Conservation (phyloP, 2,113 vertebrate species). For the Piaya cayana region DNA sequence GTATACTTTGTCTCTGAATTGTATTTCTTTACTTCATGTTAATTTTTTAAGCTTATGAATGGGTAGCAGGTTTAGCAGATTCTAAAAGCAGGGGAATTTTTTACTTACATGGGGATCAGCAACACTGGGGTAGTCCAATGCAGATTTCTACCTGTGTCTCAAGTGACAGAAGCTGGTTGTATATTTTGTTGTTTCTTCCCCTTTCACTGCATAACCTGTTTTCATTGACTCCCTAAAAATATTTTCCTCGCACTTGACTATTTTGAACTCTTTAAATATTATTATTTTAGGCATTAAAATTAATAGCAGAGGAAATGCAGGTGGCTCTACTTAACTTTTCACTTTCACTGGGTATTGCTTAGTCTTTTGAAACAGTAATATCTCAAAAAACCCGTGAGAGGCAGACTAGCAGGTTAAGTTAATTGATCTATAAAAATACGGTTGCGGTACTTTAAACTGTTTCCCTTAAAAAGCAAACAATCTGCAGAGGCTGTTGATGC, state of each 20-base stretch:
- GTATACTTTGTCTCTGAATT: conserved; percentile 16
- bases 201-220: background rate
- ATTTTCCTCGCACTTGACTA: background rate
- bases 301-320: background rate
- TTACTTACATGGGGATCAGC: background rate
- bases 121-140: background rate
- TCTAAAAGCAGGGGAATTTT: background rate
- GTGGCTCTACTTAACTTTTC: background rate
- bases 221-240: background rate
- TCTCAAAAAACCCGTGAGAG: background rate
- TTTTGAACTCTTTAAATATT: background rate
- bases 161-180: background rate
- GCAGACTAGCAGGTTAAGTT: background rate
- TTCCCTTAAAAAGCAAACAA: conserved; percentile 12
- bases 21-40: background rate
- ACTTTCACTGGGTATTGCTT: background rate
- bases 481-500: background rate
- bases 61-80: background rate
- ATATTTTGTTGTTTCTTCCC: background rate
- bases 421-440: background rate
- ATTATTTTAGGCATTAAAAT: background rate
- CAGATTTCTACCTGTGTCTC: background rate
- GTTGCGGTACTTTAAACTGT: background rate
- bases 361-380: background rate
- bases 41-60: background rate